Base-by-base conservation (phyloP, 2,113 vertebrate genomes). In the Urocolius indicus region DNA sequence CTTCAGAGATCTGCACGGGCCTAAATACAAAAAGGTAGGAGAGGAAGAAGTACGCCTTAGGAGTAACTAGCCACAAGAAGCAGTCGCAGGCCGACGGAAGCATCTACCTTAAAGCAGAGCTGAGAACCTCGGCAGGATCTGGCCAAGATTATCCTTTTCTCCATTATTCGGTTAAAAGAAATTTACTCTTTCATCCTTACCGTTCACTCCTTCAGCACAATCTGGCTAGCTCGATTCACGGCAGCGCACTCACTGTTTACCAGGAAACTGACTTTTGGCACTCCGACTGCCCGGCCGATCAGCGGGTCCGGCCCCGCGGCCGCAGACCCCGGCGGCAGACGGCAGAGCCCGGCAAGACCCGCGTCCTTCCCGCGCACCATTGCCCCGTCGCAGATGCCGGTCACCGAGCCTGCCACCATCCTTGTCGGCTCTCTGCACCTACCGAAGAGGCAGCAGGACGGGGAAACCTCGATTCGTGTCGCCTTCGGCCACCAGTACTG, bases 31-130 rank as follows among this genome's bases (percentile, higher is more conserved):
- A 5, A 3, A 43, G 21, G 6, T 2, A 21, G 1, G 49, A 24
- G 43, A 26, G 3, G 14, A 20, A 61, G 26, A 6, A 15, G 12
- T 2, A 7, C 0, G 0, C 4, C 22, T 32, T 20, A 16, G 2
- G 3, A 36, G 55, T 0, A 15, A 26, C 7, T 5, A 26, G 43
- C 16, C 1, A 1, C 26, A 38, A 68, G 41, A 52, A 0, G 13
- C 7, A 0, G 8, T 0, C 36, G 46, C 0, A 5, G 46, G n/a
- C 18, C 51, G 13, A 2, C 2, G 10, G 21, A 36, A 76, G 41
- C 16, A 7, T 32, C 29, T 21, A 27, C 58, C 43, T 49, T 2
- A n/a, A 48, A 20, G 3, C 11, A 9, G 34, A 72, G 4, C 59
- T 11, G 41, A 27, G 41, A 49, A 5, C 13, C 38, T 19, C n/a